Evolutionary conservation across 2,888 invertebrate genomes (phyloP).

Genomic region (Mimas tiliae): DNA sequence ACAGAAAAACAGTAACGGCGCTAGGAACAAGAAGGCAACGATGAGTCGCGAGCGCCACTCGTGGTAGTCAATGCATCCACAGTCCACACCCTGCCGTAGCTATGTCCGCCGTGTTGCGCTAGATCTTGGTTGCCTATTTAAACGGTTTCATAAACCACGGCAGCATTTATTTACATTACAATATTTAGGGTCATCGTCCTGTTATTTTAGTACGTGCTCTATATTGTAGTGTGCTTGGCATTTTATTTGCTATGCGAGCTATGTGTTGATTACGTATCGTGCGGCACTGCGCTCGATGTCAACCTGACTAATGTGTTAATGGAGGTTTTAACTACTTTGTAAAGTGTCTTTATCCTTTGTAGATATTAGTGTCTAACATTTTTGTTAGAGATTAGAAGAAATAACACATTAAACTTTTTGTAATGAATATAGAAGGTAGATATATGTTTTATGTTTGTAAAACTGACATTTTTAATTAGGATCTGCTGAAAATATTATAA

Average conservation of each 20-base stretch:
- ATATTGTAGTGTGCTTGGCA: slow-evolving; percentile 26
- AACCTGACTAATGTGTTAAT: slow-evolving; percentile 17
- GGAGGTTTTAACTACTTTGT: slow-evolving; percentile 20
- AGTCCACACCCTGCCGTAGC: slow-evolving; percentile 35
- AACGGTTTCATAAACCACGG: slow-evolving; percentile 30
- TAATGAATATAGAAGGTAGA: neutral
- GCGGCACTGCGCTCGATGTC: slow-evolving; percentile 18
- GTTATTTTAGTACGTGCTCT: slow-evolving; percentile 32
- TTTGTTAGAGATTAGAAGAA: neutral
- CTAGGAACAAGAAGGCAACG: slow-evolving; percentile 46
- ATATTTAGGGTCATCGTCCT: slow-evolving; percentile 65
- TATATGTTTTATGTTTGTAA: neutral
- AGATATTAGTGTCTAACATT: neutral
- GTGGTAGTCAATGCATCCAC: slow-evolving; percentile 37
- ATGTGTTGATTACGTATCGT: slow-evolving; percentile 22
- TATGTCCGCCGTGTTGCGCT: slow-evolving; percentile 32
- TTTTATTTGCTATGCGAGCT: slow-evolving; percentile 25
- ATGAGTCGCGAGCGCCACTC: slow-evolving; percentile 25
- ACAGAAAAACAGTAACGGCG: slow-evolving; percentile 34
- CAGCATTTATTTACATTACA: slow-evolving; percentile 57
- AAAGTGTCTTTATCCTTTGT: slow-evolving; percentile 5
- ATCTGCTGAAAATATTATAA: neutral
- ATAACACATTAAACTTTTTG: neutral
- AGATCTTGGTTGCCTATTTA: slow-evolving; percentile 36
- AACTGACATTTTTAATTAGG: neutral